phyloP scores from a whole-genome alignment of 2,797 vertebrate species.

The Cephalopachus bancanus region DNA sequence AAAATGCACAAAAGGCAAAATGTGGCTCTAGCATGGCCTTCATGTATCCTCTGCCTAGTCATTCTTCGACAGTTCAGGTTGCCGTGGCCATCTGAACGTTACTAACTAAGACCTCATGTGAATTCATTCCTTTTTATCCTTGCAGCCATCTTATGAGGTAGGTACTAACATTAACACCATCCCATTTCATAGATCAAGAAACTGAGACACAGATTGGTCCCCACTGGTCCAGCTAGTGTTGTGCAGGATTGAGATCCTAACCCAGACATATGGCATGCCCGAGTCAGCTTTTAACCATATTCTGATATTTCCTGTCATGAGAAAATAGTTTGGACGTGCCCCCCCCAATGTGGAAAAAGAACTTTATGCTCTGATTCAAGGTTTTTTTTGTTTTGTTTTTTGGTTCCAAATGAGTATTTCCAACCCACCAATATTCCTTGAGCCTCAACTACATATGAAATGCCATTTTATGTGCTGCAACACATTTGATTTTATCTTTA shows the following conservation, averaged over 20 bases:
- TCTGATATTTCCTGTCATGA: neutral
- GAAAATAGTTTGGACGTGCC: neutral
- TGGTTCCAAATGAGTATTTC: conserved; percentile 44
- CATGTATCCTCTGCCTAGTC: neutral
- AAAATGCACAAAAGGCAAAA: neutral
- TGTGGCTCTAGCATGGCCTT: neutral
- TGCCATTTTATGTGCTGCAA: conserved; percentile 37
- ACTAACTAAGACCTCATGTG: neutral
- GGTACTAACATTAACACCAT: neutral
- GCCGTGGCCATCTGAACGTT: neutral
- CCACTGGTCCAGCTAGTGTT: neutral
- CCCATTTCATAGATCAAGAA: neutral
- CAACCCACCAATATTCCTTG: conserved; percentile 64
- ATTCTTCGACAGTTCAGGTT: neutral
- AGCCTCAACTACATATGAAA: conserved; percentile 50
- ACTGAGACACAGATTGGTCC: neutral
- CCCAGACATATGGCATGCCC: fast-evolving
- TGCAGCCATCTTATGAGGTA: neutral
- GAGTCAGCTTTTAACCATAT: neutral
- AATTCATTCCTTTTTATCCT: neutral
- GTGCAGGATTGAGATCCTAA: neutral
- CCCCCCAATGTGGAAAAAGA: neutral
- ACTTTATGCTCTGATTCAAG: conserved; percentile 17
- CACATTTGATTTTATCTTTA: conserved; percentile 76
- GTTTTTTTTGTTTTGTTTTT: neutral